phyloP scores from a whole-genome alignment of 2,888 invertebrate genomes.

The Trachelus stipa region DNA sequence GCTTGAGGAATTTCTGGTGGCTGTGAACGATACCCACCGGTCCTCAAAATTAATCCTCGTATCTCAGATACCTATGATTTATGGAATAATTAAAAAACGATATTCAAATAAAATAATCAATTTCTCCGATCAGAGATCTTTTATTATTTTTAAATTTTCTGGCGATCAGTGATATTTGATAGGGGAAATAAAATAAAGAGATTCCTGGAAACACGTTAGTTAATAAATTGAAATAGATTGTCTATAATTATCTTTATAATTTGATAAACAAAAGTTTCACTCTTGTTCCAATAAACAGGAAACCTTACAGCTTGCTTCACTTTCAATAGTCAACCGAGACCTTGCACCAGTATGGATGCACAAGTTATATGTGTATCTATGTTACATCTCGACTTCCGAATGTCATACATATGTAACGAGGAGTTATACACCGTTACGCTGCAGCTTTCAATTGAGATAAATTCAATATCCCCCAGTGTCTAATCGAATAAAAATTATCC shows the following conservation, averaged over 20 bases:
- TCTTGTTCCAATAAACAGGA: not conserved
- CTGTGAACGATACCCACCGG: not conserved
- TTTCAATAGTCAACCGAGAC: not conserved
- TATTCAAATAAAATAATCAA: not conserved
- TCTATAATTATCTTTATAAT: not conserved
- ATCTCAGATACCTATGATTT: not conserved
- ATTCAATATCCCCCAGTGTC: not conserved
- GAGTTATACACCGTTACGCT: not conserved
- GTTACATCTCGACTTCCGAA: not conserved
- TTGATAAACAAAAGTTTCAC: not conserved
- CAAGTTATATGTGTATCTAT: not conserved
- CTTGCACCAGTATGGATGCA: not conserved
- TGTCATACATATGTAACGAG: not conserved
- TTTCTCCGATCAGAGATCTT: not conserved
- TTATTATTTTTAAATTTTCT: not conserved
- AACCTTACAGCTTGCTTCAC: not conserved
- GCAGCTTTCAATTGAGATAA: not conserved
- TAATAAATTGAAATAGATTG: not conserved
- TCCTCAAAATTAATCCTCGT: not conserved
- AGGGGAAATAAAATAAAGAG: not conserved
- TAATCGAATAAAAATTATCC: not conserved
- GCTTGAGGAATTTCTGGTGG: not conserved
- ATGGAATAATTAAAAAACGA: not conserved
- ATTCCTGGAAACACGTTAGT: not conserved
- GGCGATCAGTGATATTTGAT: not conserved